Evolutionary conservation across 2,797 vertebrate species (phyloP).

Genomic region (Paedocypris micromegethes): DNA sequence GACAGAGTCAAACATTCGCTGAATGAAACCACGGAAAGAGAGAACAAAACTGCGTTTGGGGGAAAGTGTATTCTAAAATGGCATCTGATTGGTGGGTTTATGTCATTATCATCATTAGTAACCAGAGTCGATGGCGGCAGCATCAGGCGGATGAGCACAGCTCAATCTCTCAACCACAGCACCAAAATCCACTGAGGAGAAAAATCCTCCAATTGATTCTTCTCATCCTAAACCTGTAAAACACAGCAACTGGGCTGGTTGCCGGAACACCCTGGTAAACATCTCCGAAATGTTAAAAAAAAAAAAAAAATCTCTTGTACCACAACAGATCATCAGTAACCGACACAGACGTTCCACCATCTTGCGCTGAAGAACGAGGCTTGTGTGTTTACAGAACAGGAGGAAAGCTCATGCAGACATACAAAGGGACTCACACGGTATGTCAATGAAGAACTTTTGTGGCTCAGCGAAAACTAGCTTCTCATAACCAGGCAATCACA

Average conservation of each 20-base stretch:
- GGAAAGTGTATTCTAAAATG: constrained; percentile 52
- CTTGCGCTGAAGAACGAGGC: background rate
- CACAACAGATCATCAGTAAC: constrained; percentile 21
- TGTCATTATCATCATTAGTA: background rate
- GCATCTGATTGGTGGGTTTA: constrained; percentile 44
- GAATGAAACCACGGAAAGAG: constrained; percentile 66
- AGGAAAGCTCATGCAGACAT: too few relatives aligned
- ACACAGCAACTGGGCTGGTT: background rate
- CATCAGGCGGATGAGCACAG: constrained; percentile 33
- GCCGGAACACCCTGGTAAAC: constrained; percentile 23
- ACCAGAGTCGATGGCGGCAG: constrained; percentile 6
- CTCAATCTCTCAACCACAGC: constrained; percentile 29
- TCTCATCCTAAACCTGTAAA: constrained; percentile 22
- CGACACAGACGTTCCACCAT: constrained; percentile 10
- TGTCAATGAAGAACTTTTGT: too few relatives aligned
- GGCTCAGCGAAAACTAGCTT: constrained; percentile 24
- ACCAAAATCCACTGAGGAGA: constrained; percentile 9
- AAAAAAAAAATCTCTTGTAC: constrained; percentile 24
- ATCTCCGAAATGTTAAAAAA: constrained; percentile 23
- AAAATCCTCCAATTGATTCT: constrained; percentile 29
- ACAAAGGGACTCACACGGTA: too few relatives aligned
- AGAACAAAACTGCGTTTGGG: constrained; percentile 70
- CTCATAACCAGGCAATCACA: constrained; percentile 49
- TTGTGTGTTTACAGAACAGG: too few relatives aligned
- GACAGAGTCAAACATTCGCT: constrained; percentile 35